phyloP scores from a whole-genome alignment of 2,113 vertebrate genomes.

The Gadus chalcogrammus region DNA sequence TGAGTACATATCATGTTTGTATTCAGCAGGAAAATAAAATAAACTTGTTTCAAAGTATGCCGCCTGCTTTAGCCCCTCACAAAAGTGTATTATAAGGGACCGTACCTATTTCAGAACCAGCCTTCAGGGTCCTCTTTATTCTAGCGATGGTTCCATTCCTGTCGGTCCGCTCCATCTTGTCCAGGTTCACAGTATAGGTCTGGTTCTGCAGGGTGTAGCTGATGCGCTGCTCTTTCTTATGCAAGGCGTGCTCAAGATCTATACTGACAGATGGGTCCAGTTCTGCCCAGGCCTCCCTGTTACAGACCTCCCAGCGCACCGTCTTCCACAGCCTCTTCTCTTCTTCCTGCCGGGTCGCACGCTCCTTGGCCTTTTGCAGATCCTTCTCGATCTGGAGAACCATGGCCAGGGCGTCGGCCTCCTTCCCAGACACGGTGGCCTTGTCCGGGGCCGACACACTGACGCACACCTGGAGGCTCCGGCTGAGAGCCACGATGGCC shows the following conservation, averaged over 20 bases:
- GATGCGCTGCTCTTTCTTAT: slow-evolving; percentile 23
- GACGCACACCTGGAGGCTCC: slow-evolving; percentile 35
- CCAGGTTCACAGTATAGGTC: slow-evolving; percentile 39
- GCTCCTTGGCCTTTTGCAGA: slow-evolving; percentile 32
- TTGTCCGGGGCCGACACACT: slow-evolving; percentile 17
- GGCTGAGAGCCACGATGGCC: slow-evolving; percentile 26
- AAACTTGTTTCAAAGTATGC: too few species aligned
- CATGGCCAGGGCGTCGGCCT: slow-evolving; percentile 36
- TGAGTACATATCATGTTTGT: too few species aligned
- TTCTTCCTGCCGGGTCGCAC: slow-evolving; percentile 26
- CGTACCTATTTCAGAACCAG: slow-evolving; percentile 46
- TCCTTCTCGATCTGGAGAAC: slow-evolving; percentile 36
- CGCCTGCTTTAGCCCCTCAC: too few species aligned
- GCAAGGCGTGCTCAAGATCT: slow-evolving; percentile 43
- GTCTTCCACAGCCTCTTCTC: slow-evolving; percentile 38
- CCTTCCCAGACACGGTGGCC: slow-evolving; percentile 45
- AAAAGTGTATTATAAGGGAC: too few species aligned
- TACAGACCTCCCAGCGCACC: slow-evolving; percentile 46
- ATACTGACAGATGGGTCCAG: slow-evolving; percentile 35
- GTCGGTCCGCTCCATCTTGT: slow-evolving; percentile 28
- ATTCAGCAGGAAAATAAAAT: too few species aligned
- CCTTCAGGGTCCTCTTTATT: slow-evolving; percentile 40
- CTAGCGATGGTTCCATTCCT: slow-evolving; percentile 20
- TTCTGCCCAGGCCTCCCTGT: too few species aligned
- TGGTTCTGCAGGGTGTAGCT: slow-evolving; percentile 20